Percentiles rank a stretch among this genome's conserved stretches.
These are phyloP conservation scores for Agelas oroides DNA, from an alignment of 37 sponge, comb jelly and placozoan species.

Conservation along the genomic window DNA sequence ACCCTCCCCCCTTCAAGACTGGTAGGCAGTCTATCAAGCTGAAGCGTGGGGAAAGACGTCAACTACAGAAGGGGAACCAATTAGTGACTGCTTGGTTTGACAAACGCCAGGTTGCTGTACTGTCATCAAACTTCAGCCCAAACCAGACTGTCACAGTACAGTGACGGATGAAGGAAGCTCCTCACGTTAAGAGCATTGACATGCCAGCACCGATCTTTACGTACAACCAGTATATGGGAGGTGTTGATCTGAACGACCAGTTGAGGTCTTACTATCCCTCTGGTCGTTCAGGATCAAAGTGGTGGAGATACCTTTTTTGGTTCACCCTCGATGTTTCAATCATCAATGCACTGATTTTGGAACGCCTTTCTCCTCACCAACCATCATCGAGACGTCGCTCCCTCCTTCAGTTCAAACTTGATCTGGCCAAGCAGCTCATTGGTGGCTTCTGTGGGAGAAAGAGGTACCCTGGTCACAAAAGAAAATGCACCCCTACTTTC, in stretches of 20 bases:
- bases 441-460: not conserved
- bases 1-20: too few species aligned
- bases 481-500: not conserved
- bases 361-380: not conserved
- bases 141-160: not conserved
- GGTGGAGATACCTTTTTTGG: not conserved
- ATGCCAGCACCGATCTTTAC: not conserved
- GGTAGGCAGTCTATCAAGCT: too few species aligned
- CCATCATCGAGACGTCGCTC: not conserved
- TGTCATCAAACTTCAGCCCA: not conserved
- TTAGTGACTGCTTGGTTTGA: not conserved
- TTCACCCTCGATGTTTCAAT: not conserved
- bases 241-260: not conserved
- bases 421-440: constrained; percentile 12
- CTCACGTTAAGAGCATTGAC: too few species aligned
- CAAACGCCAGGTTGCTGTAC: not conserved
- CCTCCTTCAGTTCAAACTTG: not conserved
- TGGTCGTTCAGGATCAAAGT: not conserved
- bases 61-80: too few species aligned
- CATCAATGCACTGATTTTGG: not conserved
- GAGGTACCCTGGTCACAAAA: constrained; percentile 11
- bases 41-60: too few species aligned
- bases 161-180: too few species aligned
- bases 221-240: constrained; percentile 1
- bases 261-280: not conserved